A percentile compares a stretch with the other conserved stretches of the same genome.
These are phyloP conservation scores for Betta splendens DNA, from an alignment of 2,797 vertebrate genomes.

Conservation along the genomic window DNA sequence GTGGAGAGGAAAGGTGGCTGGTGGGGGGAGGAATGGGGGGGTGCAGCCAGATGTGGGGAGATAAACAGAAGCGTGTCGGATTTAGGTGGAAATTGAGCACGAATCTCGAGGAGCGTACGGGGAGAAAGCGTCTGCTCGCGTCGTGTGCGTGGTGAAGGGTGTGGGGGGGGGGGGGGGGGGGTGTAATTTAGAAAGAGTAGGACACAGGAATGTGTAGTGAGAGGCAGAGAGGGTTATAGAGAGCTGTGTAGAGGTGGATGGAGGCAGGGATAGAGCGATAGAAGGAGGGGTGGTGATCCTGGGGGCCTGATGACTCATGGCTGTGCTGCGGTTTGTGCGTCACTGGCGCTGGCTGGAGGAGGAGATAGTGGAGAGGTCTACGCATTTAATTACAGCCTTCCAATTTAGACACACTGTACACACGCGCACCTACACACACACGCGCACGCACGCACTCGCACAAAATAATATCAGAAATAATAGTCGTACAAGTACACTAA, in stretches of 20 bases:
- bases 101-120: conserved; percentile 61
- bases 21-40: conserved; percentile 38
- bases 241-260: conserved; percentile 74
- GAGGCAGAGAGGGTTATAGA: conserved; percentile 76
- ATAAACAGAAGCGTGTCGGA: conserved; percentile 62
- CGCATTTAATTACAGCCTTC: conserved; percentile 89
- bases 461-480: conserved; percentile 75
- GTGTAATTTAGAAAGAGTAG: conserved; percentile 73
- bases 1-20: conserved; percentile 44
- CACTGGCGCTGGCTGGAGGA: conserved; percentile 87
- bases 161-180: conserved; percentile 41
- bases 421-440: conserved; percentile 65
- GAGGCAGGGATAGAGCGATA: conserved; percentile 80
- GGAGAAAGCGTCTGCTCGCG: conserved; percentile 33
- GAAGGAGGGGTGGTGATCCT: conserved; percentile 86
- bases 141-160: conserved; percentile 38
- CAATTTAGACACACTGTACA: conserved; percentile 87
- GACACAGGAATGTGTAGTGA: conserved; percentile 76
- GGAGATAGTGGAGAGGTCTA: conserved; percentile 88
- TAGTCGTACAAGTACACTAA: conserved; percentile 65
- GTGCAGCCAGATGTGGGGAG: conserved; percentile 64
- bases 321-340: conserved; percentile 87
- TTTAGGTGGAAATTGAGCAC: conserved; percentile 63
- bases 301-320: conserved; percentile 88
- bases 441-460: conserved; percentile 43